Conservation (phyloP, 2,113 vertebrate genomes). For the Plotosus lineatus region DNA sequence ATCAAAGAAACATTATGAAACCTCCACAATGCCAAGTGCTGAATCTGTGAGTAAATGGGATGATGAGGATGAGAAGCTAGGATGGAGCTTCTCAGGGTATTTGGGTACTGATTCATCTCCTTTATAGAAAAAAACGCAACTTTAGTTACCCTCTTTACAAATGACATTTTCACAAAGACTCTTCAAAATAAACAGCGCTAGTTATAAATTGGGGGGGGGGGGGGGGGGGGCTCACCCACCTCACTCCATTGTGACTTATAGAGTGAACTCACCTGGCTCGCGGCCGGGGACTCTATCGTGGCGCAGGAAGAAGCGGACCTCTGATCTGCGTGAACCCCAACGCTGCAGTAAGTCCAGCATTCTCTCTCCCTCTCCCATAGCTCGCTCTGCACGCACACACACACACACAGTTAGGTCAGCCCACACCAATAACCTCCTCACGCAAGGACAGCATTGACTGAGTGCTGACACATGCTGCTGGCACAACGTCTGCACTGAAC, state of each 20-base stretch:
- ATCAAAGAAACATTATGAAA: neutral
- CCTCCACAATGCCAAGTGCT: neutral
- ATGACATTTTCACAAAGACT: too few species aligned
- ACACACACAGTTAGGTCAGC: constrained; percentile 27
- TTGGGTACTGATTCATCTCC: constrained; percentile 2
- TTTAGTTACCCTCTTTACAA: too few species aligned
- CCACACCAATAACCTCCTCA: neutral
- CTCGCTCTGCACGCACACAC: constrained; percentile 75
- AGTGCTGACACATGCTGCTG: constrained; percentile 39
- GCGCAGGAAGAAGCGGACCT: constrained; percentile 93
- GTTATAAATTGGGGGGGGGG: too few species aligned
- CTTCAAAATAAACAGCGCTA: too few species aligned
- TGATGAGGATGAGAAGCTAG: neutral
- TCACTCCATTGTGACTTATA: too few species aligned
- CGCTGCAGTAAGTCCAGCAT: constrained; percentile 91
- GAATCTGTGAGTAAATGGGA: neutral
- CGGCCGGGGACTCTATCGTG: constrained; percentile 79
- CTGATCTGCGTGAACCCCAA: constrained; percentile 82
- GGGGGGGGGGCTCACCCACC: too few species aligned
- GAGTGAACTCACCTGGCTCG: constrained; percentile 75
- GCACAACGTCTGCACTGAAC: neutral
- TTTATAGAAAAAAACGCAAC: neutral
- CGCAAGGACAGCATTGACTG: constrained; percentile 10
- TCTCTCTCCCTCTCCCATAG: constrained; percentile 83
- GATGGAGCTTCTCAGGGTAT: neutral